phyloP scores from a whole-genome alignment of 1,140 invertebrate genomes.

The Spodoptera frugiperda region DNA sequence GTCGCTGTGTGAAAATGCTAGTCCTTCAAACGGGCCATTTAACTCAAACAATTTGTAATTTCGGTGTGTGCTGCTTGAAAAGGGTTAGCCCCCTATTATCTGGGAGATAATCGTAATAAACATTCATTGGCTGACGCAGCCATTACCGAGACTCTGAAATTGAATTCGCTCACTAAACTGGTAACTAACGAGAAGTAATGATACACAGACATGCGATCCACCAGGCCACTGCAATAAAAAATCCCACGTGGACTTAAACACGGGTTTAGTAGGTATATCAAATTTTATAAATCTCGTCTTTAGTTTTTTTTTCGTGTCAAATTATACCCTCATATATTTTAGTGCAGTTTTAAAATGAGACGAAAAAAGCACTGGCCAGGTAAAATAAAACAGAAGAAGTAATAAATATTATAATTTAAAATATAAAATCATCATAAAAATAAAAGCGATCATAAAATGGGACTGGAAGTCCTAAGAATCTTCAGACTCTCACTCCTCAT shows the following conservation, averaged over 20 bases:
- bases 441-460: no score
- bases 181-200: slow-evolving; percentile 58
- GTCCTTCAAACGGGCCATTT: slow-evolving; percentile 46
- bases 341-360: no score
- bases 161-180: slow-evolving; percentile 62
- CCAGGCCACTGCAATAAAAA: slow-evolving; percentile 29
- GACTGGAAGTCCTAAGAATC: no score
- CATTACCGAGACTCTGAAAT: slow-evolving; percentile 61
- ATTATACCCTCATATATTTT: no score
- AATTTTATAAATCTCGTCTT: not conserved
- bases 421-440: no score
- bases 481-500: no score
- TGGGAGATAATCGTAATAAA: slow-evolving; percentile 60
- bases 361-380: no score
- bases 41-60: slow-evolving; percentile 50
- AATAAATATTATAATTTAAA: no score
- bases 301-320: no score
- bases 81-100: slow-evolving; percentile 59
- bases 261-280: slow-evolving; percentile 8
- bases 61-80: slow-evolving; percentile 52
- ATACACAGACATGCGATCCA: slow-evolving; percentile 60
- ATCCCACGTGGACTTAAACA: slow-evolving; percentile 40
- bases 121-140: slow-evolving; percentile 55
- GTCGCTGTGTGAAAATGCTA: slow-evolving; percentile 42
- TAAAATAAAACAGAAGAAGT: no score